These are phyloP conservation scores for Ciconia boyciana DNA, from an alignment of 2,113 vertebrate species.

Conservation along the genomic window DNA sequence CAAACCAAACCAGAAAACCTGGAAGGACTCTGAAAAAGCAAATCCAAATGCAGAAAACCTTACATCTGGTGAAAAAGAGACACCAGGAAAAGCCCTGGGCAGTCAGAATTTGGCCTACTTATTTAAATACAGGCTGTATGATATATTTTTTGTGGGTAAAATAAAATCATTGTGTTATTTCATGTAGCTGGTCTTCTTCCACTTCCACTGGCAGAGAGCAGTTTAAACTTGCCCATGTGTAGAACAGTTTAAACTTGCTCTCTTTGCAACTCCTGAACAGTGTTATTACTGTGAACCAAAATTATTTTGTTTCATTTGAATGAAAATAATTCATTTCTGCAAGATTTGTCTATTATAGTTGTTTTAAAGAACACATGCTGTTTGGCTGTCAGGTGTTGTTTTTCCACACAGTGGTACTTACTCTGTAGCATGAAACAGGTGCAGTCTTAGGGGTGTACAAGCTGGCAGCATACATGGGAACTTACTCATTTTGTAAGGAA, in stretches of 20 bases:
- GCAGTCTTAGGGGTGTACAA: background rate
- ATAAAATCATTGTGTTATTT: background rate
- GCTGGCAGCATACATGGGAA: background rate
- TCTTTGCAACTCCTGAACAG: background rate
- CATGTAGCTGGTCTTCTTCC: background rate
- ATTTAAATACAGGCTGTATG: background rate
- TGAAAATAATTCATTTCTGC: slow-evolving; percentile 1
- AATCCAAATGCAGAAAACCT: background rate
- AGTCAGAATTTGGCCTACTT: background rate
- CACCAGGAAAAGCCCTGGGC: background rate
- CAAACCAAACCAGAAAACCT: background rate
- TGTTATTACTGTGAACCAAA: background rate
- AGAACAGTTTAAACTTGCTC: background rate
- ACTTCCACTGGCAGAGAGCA: background rate
- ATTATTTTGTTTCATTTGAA: background rate
- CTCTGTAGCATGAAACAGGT: background rate
- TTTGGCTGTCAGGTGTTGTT: background rate
- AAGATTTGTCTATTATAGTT: background rate
- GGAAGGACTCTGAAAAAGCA: background rate
- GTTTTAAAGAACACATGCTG: background rate
- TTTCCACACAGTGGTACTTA: background rate
- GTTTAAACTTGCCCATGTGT: background rate
- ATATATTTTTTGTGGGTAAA: background rate
- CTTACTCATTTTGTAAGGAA: background rate
- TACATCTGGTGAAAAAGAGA: background rate